Evolutionary conservation across 2,888 invertebrate species (phyloP).

Genomic region (Andrena trimmerana): DNA sequence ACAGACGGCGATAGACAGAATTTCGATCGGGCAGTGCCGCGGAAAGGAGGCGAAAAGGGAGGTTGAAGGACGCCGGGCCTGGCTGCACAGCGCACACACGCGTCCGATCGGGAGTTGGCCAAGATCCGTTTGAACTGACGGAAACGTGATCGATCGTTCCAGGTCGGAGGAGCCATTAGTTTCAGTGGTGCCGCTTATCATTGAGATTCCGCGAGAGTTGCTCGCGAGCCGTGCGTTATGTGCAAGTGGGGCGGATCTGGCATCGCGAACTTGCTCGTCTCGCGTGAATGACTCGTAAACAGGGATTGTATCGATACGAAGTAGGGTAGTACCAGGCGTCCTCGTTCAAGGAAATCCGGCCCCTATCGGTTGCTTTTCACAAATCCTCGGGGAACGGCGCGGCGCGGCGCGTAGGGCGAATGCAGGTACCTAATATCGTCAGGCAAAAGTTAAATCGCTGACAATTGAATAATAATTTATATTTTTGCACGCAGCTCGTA

Average conservation of each 20-base stretch:
- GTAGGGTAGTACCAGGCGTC: neutral
- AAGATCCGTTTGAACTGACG: neutral
- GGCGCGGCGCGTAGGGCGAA: too few relatives aligned
- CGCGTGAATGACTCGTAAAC: conserved; percentile 22
- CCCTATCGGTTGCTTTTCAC: conserved; percentile 5
- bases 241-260: conserved; percentile 26
- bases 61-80: neutral
- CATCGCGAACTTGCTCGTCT: conserved; percentile 23
- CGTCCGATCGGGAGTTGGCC: neutral
- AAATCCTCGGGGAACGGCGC: neutral
- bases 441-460: too few relatives aligned
- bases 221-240: conserved; percentile 8
- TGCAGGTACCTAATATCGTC: too few relatives aligned
- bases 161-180: neutral
- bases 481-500: too few relatives aligned
- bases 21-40: too few relatives aligned
- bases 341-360: neutral
- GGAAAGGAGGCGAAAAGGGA: neutral
- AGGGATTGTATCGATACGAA: neutral
- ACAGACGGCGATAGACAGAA: too few relatives aligned
- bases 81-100: neutral
- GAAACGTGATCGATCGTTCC: neutral
- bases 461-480: too few relatives aligned
- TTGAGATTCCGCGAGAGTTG: conserved; percentile 29
- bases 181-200: conserved; percentile 22